These are phyloP conservation scores for Gila orcuttii DNA, from an alignment of 2,113 vertebrate genomes.

Conservation along the genomic window DNA sequence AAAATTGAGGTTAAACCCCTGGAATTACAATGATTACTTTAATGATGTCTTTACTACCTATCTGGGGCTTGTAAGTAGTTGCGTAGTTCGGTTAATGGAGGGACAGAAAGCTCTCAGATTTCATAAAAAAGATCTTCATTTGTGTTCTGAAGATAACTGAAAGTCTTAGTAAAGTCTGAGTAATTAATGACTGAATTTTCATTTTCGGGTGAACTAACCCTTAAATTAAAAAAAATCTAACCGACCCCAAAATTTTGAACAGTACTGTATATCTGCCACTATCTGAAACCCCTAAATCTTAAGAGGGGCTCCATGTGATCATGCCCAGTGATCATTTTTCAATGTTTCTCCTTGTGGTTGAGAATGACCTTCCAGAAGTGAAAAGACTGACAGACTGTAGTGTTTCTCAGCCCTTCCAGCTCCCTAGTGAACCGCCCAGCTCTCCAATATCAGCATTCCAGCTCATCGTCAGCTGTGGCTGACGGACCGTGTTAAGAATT, in stretches of 20 bases:
- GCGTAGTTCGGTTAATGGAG: no score
- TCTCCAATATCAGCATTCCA: background rate
- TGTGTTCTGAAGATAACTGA: no score
- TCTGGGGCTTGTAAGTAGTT: no score
- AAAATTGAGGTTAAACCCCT: no score
- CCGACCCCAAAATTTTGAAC: background rate
- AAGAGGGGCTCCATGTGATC: background rate
- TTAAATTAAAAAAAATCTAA: background rate
- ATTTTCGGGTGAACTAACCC: no score
- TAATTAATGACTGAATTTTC: no score
- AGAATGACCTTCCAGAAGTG: background rate
- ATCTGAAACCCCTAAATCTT: background rate
- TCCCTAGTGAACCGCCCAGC: constrained; percentile 6
- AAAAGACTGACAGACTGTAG: background rate
- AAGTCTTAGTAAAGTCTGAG: no score
- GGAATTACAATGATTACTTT: no score
- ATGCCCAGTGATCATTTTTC: background rate
- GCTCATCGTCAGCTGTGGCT: constrained; percentile 11
- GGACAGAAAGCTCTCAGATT: no score
- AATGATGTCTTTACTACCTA: no score
- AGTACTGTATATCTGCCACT: background rate
- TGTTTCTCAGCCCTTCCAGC: background rate
- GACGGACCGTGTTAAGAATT: background rate
- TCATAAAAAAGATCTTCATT: no score
- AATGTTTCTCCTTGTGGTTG: background rate